Base-by-base conservation (phyloP, 2,888 invertebrate genomes). In the Hesperia comma region DNA sequence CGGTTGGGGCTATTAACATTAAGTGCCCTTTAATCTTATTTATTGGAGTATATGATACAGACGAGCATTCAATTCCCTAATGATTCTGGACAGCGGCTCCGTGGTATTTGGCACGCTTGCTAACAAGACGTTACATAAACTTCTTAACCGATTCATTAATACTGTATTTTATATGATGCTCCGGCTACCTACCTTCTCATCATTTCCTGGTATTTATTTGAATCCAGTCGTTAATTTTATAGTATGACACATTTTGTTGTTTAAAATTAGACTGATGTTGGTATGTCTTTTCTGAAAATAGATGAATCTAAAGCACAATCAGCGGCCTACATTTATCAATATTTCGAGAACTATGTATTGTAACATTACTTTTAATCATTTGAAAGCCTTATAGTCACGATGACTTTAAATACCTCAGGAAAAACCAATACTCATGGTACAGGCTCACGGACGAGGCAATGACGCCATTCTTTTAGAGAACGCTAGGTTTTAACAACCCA, bases 121-220 rank as follows among this genome's bases (percentile, higher is more conserved):
- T 63, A 57, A 49, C 40, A 49, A 57, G 56, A 57, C 46, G 33
- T 57, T 57, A 57, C 63, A 49, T 57, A 63, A 63, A 63, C n/a
- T 46, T 37, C 33, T 63, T 63, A 57, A 63, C 49, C 40, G 49
- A 57, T 49, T 49, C 49, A 57, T 57, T 63, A 63, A 57, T 57
- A 51, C 37, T 26, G 19, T 49, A 21, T 49, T 57, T 46, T 33
- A 55, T 63, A 6, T 46, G 46, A 63, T 57, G 49, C 26, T 46
- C 17, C 40, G 43, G 26, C 26, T 26, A 26, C 41, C 26, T 26
- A 26, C 41, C 15, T 54, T 41, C 15, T 7, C 33, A 56, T 63
- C 33, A 63, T 56, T 40, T 49, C 21, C 37, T 37, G 49, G 12
- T 46, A 63, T 43, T 26, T 46, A 55, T 37, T 55, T 63, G 32